Percentiles rank a stretch among this genome's conserved stretches.
phyloP scores from a whole-genome alignment of 2,113 vertebrate species.

The Rhadina sibilatrix region DNA sequence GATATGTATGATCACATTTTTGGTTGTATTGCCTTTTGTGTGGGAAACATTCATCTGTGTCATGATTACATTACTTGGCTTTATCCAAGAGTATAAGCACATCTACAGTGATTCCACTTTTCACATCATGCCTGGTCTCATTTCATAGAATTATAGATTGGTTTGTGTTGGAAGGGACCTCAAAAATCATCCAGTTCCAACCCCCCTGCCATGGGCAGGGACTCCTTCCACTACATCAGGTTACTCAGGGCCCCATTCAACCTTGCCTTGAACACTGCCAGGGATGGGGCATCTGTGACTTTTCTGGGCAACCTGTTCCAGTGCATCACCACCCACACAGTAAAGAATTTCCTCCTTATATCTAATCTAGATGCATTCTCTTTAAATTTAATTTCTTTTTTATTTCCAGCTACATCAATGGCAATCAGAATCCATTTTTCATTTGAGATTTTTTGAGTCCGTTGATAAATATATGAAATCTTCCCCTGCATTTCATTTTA shows the following conservation, averaged over 20 bases:
- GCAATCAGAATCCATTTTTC: neutral
- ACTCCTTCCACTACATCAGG: too few relatives aligned
- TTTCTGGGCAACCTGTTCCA: neutral
- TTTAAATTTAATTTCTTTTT: neutral
- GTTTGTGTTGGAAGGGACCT: neutral
- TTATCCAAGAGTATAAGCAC: neutral
- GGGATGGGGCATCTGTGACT: fast-evolving
- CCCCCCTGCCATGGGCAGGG: neutral
- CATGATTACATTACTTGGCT: neutral
- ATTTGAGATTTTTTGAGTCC: neutral
- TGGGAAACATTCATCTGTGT: neutral
- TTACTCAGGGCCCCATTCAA: neutral
- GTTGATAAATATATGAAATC: neutral
- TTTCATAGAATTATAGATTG: neutral
- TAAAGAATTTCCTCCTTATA: neutral
- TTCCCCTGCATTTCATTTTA: neutral
- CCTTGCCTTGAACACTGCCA: neutral
- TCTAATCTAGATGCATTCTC: neutral
- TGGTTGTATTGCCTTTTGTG: neutral
- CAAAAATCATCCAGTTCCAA: neutral
- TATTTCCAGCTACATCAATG: neutral
- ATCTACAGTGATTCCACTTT: neutral
- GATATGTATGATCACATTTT: neutral
- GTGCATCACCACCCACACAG: neutral
- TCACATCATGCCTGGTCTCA: neutral